Evolutionary conservation across 2,888 invertebrate species (phyloP).

Genomic region (Agonopterix arenella): DNA sequence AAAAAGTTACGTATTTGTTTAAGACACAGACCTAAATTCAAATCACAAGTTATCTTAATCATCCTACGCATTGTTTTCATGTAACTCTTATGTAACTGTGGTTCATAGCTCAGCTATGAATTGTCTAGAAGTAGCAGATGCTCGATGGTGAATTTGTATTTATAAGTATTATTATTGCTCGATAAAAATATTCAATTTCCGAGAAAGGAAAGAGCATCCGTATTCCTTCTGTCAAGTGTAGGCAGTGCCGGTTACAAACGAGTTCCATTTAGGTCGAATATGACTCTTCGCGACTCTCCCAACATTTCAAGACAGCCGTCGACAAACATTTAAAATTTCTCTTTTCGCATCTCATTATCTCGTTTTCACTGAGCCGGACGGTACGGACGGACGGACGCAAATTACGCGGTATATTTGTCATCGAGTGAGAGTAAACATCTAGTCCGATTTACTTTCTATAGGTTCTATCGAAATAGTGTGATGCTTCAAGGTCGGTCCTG

Average conservation of each 20-base stretch:
- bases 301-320: conserved; percentile 51
- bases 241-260: conserved; percentile 48
- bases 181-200: conserved; percentile 17
- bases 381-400: conserved; percentile 51
- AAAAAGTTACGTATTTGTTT: too few relatives aligned
- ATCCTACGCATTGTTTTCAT: conserved; percentile 2
- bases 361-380: conserved; percentile 67
- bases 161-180: neutral
- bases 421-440: conserved; percentile 66
- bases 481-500: conserved; percentile 55
- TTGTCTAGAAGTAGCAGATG: too few relatives aligned
- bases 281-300: conserved; percentile 64
- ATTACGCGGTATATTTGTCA: conserved; percentile 59
- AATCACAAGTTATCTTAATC: neutral
- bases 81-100: conserved; percentile 5
- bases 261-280: conserved; percentile 65
- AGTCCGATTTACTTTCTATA: conserved; percentile 62
- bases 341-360: conserved; percentile 73
- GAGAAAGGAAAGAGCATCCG: conserved; percentile 33
- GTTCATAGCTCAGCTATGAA: neutral
- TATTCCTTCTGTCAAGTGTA: conserved; percentile 19
- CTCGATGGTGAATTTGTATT: neutral
- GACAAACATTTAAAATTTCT: conserved; percentile 73
- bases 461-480: conserved; percentile 28
- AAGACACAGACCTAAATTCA: too few relatives aligned